Conservation (phyloP, 2,113 vertebrate species). For the Peromyscus californicus region DNA sequence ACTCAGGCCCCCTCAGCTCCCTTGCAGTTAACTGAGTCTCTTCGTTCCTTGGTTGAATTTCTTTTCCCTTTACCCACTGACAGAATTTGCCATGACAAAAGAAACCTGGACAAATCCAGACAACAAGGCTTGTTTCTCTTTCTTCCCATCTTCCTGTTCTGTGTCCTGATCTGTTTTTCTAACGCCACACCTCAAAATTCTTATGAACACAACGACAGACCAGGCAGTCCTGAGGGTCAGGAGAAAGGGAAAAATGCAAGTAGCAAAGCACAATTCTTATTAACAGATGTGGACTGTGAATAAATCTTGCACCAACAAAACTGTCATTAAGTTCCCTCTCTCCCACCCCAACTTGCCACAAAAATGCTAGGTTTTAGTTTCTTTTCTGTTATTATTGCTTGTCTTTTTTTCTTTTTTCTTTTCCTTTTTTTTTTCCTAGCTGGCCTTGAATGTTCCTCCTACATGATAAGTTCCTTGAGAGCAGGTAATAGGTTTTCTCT, state of each 20-base stretch:
- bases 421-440: neutral
- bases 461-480: neutral
- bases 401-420: neutral
- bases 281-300: neutral
- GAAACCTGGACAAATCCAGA: neutral
- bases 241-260: neutral
- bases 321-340: neutral
- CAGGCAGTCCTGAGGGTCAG: neutral
- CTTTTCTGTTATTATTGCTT: neutral
- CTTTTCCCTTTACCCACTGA: neutral
- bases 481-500: too few species aligned
- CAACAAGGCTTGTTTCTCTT: neutral
- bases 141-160: neutral
- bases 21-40: neutral
- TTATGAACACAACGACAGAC: neutral
- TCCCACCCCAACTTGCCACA: neutral
- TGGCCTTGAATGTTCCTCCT: neutral
- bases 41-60: neutral
- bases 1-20: neutral
- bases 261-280: slow-evolving; percentile 13
- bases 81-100: neutral
- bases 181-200: neutral
- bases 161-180: neutral
- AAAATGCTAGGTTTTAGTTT: neutral
- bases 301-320: neutral